Base-by-base conservation (phyloP, 2,113 vertebrate genomes). In the Albula glossodonta region DNA sequence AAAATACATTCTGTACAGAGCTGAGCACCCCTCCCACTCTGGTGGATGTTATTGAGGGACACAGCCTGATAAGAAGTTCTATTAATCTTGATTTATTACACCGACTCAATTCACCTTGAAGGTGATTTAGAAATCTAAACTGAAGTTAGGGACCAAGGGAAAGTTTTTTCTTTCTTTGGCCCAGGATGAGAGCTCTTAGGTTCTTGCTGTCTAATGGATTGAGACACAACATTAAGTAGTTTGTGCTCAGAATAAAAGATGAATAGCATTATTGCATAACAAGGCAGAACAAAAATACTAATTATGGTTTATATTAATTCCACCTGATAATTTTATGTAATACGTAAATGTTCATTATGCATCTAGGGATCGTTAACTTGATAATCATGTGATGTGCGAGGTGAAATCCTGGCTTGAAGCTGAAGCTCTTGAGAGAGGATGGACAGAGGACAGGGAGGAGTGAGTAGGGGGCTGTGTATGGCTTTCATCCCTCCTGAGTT, bases 211-310 rank as follows among this genome's bases (percentile, higher is more conserved):
- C 25, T 85, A 89, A 90, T 87, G 57, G 89, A 89, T 91, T 90
- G 86, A 87, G 83, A 90, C 88, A 87, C 83, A 90, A 82, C 90
- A 89, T 93, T 92, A 93, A 91, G 89, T 89, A 77, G 87, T 90
- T 92, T 86, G 88, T 22, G 2, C 56, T 84, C 51, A 78, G 87
- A 88, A 86, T 91, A 88, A 92, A 85, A 10, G 82, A 91, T 90
- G 81, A 31, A 87, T 86, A 83, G 85, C 63, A 86, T 60, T 80
- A 83, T 22, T 84, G 83, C 88, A 81, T 84, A 89, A 86, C 87
- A 86, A 81, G 80, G 70, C 82, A 81, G 86, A 86, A 51, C 51
- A 66, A 88, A 85, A 84, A 77, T 83, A 84, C 78, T 51, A 78
- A 74, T 84, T 84, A 81, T 60, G 11, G 56, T 70, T 80, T 86